These are phyloP conservation scores for Aphidoletes aphidimyza DNA, from an alignment of 2,888 invertebrate species.

Conservation along the genomic window DNA sequence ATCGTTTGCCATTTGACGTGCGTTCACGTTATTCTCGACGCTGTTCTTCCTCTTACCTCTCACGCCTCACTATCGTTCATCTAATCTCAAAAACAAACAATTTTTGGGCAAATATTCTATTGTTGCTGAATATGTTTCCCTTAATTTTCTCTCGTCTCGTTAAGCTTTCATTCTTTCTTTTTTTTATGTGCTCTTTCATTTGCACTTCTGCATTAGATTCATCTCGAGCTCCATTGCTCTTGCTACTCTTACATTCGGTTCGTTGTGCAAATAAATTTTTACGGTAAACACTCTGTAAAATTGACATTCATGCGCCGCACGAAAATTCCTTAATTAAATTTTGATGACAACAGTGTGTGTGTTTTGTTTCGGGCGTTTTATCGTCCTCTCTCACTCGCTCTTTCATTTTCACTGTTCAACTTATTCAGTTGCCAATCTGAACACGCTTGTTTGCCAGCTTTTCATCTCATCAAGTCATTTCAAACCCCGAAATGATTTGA, in stretches of 20 bases:
- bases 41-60: too few species aligned
- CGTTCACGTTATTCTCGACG: background rate
- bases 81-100: constrained; percentile 10
- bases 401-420: background rate
- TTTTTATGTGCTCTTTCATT: background rate
- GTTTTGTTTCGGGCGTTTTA: background rate
- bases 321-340: constrained; percentile 49
- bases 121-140: constrained; percentile 14
- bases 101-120: constrained; percentile 25
- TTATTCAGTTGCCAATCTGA: background rate
- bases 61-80: too few species aligned
- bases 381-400: background rate
- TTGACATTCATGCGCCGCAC: constrained; percentile 21
- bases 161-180: background rate
- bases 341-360: constrained; percentile 33
- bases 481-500: background rate
- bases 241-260: background rate
- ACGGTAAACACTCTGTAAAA: constrained; percentile 8
- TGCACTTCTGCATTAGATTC: background rate
- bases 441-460: too few species aligned
- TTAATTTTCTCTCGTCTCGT: background rate
- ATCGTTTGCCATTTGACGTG: constrained; percentile 7
- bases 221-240: background rate
- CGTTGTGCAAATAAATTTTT: background rate
- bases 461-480: background rate